These are phyloP conservation scores for Neopipo cinnamomea DNA, from an alignment of 2,113 vertebrate genomes.

Conservation along the genomic window DNA sequence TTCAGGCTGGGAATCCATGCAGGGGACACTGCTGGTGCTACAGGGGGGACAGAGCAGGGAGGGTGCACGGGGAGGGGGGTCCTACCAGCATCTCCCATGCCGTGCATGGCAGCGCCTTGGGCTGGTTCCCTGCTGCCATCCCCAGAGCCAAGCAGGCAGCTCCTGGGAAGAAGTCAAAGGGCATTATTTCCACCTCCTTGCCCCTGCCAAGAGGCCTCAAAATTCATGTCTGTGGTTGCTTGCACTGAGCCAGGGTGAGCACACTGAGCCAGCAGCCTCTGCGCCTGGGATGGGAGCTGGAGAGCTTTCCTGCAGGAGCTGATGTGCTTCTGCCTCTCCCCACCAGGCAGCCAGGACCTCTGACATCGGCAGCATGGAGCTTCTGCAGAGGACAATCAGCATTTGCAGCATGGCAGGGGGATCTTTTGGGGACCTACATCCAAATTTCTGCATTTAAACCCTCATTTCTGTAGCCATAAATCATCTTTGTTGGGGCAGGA, in stretches of 20 bases:
- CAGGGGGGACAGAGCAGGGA: background rate
- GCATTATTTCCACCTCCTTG: slow-evolving; percentile 3
- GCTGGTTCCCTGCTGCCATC: background rate
- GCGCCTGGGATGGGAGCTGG: background rate
- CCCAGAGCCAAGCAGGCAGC: background rate
- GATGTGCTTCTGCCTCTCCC: background rate
- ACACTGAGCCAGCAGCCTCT: background rate
- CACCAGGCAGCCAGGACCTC: background rate
- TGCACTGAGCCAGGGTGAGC: background rate
- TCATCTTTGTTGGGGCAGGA: background rate
- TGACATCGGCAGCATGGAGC: fast-evolving
- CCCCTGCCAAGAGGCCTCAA: background rate
- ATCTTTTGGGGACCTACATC: background rate
- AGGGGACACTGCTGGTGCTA: background rate
- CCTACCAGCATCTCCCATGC: background rate
- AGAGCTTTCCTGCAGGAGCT: background rate
- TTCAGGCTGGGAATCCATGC: fast-evolving
- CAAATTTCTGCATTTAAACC: background rate
- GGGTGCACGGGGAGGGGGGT: fast-evolving
- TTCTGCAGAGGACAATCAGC: background rate
- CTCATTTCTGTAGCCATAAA: background rate
- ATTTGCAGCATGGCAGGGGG: background rate
- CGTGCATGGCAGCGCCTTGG: fast-evolving
- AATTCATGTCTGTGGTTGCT: background rate
- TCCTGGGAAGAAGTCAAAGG: background rate